Evolutionary conservation across 2,888 invertebrate species (phyloP), one percentile per base, ranked within the genome.

Genomic region (Epiblema foenella): DNA sequence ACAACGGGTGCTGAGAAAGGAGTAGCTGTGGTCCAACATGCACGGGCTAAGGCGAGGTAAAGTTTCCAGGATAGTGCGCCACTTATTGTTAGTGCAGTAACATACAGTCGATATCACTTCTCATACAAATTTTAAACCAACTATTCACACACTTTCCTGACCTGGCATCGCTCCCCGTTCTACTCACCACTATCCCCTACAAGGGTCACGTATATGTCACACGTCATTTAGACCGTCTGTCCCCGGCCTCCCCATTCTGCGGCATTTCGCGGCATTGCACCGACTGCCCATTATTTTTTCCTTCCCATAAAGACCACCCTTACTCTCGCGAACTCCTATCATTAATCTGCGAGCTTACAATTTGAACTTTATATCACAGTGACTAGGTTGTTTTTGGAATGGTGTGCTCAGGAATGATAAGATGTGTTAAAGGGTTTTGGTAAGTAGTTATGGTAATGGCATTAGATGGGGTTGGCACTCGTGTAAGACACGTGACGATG

Each of bases 151-250:
- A 59, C 24, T 29, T 15, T 4, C 4, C 12, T 46, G 24, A 24
- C 62, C 17, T 37, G 10, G 29, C 18, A 63, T 3, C 18, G 49
- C 7, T 52, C 49, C n/a, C 57, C 68, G 68, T 65, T 52, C 72
- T 5, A 15, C 2, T 8, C 12, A 7, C 1, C 79, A 24, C 65
- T 57, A 46, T 54, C 42, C 59, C 58, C 60, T 75, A 73, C 75
- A 73, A 72, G 83, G 79, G 83, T 83, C 91, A 90, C 90, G 92
- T 90, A 84, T 81, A 79, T 90, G 92, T 93, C 93, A 91, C 93
- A 90, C 90, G 88, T 93, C 92, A 91, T 93, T 90, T 86, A 82
- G 85, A 85, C 88, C 91, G 90, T 93, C 90, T 94, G 93, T 94
- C 93, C 93, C 93, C 93, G 89, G 89, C 79, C 82, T 75, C 78